Evolutionary conservation across 1,140 invertebrate species (phyloP).

Genomic region (Colletes latitarsis): DNA sequence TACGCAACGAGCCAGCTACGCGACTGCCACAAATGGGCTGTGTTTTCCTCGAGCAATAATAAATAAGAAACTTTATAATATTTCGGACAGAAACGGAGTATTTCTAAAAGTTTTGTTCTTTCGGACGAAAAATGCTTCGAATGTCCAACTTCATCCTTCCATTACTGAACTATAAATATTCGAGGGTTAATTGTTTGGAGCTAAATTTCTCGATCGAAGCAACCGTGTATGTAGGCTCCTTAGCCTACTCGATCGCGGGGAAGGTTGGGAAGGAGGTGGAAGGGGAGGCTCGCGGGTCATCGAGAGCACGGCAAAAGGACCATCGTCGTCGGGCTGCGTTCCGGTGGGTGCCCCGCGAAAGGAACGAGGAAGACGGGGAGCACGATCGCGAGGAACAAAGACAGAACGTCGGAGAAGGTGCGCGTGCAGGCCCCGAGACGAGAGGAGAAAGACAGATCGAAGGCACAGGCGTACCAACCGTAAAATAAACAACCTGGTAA

Average conservation of each 20-base stretch:
- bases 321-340: constrained; percentile 50
- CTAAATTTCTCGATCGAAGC: too few relatives aligned
- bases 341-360: constrained; percentile 43
- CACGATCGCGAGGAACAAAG: not conserved
- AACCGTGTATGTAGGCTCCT: too few relatives aligned
- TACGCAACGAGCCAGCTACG: not conserved
- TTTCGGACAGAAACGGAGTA: too few relatives aligned
- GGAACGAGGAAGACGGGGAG: constrained; percentile 21
- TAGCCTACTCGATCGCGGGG: constrained; percentile 45
- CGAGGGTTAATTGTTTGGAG: too few relatives aligned
- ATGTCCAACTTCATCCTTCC: too few relatives aligned
- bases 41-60: too few relatives aligned
- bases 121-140: too few relatives aligned
- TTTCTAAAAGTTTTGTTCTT: too few relatives aligned
- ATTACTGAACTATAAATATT: too few relatives aligned
- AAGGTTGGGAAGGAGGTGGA: constrained; percentile 1
- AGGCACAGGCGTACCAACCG: constrained; percentile 66
- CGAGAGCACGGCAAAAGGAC: constrained; percentile 52
- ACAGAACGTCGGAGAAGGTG: constrained; percentile 21
- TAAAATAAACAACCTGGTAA: constrained; percentile 78
- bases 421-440: constrained; percentile 12
- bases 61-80: too few relatives aligned
- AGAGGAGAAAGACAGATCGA: constrained; percentile 46
- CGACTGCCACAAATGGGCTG: too few relatives aligned
- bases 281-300: constrained; percentile 48